phyloP scores from a whole-genome alignment of 2,113 vertebrate species.

The Calypte anna region DNA sequence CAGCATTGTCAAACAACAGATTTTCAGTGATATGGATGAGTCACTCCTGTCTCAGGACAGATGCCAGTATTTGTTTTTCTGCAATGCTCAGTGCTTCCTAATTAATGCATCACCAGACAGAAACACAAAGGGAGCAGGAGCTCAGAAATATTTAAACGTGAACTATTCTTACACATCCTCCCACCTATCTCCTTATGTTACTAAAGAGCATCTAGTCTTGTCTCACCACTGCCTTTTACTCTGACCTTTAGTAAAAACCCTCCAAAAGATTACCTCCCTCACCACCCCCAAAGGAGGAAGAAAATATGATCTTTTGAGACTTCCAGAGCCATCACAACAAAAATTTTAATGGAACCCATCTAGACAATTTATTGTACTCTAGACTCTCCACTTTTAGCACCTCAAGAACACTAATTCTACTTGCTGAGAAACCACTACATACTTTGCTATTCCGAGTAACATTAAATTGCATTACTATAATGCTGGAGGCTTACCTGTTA shows the following conservation, averaged over 20 bases:
- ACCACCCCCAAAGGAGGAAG: background rate
- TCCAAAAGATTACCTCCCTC: background rate
- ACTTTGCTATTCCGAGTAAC: background rate
- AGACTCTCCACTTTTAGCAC: background rate
- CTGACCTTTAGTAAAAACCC: background rate
- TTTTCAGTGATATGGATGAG: constrained; percentile 39
- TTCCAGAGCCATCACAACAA: background rate
- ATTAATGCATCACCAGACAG: constrained; percentile 24
- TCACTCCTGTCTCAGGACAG: constrained; percentile 31
- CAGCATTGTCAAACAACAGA: constrained; percentile 5
- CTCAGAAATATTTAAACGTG: constrained; percentile 33
- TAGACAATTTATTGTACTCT: background rate
- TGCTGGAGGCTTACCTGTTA: constrained; percentile 82
- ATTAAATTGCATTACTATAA: background rate
- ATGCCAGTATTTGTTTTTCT: constrained; percentile 52
- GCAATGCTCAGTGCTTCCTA: background rate
- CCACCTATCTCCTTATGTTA: background rate
- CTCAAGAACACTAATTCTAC: background rate
- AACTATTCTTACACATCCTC: background rate
- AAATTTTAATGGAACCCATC: background rate
- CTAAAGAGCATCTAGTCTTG: background rate
- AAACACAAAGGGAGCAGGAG: constrained; percentile 10
- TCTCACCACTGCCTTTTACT: background rate
- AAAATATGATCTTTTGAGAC: background rate
- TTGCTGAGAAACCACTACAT: background rate